These are phyloP conservation scores for Trichopoda pennipes DNA, from an alignment of 2,888 invertebrate genomes.

Conservation along the genomic window DNA sequence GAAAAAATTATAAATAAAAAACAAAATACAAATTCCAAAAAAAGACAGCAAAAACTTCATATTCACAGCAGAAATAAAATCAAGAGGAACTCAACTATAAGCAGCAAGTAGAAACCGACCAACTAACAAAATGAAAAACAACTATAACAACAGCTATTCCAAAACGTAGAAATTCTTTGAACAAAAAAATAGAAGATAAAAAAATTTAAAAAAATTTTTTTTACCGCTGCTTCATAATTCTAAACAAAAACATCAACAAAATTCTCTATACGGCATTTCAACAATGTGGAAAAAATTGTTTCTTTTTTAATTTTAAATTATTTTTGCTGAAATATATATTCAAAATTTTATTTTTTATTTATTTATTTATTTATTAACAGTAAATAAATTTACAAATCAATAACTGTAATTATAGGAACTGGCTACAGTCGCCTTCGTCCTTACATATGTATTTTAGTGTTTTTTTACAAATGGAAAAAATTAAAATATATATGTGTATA, in stretches of 20 bases:
- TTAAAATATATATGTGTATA: too few species aligned
- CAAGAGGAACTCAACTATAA: conserved; percentile 26
- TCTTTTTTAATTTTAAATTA: conserved; percentile 3
- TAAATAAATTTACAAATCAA: too few species aligned
- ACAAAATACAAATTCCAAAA: conserved; percentile 38
- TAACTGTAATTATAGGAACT: too few species aligned
- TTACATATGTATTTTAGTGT: too few species aligned
- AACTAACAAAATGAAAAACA: background rate
- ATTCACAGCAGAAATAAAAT: conserved; percentile 14
- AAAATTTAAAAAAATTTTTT: conserved; percentile 27
- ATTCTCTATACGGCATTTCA: conserved; percentile 46
- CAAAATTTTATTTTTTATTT: too few species aligned
- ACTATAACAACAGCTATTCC: background rate
- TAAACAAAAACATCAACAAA: conserved; percentile 53
- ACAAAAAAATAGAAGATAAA: conserved; percentile 1
- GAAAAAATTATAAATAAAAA: conserved; percentile 2
- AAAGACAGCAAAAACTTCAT: conserved; percentile 3
- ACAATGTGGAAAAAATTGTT: conserved; percentile 36
- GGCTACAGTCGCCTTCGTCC: too few species aligned
- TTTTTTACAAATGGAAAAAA: too few species aligned
- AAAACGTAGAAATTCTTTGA: conserved; percentile 40
- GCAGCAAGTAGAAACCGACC: conserved; percentile 4
- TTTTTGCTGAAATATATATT: background rate
- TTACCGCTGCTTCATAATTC: conserved; percentile 49
- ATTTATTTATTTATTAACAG: too few species aligned